Percentiles rank a stretch among this genome's conserved stretches.
phyloP scores from a whole-genome alignment of 2,113 vertebrate genomes.

The Gila orcuttii region DNA sequence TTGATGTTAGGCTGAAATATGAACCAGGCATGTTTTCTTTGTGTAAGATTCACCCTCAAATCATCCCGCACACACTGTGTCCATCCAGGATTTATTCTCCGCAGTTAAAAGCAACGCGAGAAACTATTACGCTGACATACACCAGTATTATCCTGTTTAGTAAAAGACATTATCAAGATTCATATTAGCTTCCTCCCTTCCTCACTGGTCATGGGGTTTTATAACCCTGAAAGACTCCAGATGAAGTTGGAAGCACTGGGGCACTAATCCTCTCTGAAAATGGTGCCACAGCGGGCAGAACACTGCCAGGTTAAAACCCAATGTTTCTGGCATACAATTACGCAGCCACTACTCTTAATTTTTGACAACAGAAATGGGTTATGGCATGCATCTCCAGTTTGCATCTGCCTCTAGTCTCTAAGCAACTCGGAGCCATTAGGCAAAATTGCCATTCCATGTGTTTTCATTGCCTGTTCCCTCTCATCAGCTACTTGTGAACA shows the following conservation, averaged over 20 bases:
- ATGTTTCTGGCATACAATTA: conserved; percentile 33
- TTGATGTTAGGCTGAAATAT: conserved; percentile 11
- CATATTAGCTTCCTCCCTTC: background rate
- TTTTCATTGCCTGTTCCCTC: background rate
- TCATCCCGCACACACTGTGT: background rate
- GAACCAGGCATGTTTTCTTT: background rate
- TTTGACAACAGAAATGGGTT: conserved; percentile 43
- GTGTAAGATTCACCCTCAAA: background rate
- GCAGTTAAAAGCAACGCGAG: background rate
- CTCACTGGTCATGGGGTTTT: conserved; percentile 1
- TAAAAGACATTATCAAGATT: conserved; percentile 25
- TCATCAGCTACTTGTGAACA: conserved; percentile 52
- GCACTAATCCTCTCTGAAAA: conserved; percentile 7
- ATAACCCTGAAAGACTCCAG: background rate
- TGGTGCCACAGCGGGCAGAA: conserved; percentile 17
- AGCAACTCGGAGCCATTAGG: conserved; percentile 55
- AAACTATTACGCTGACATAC: background rate
- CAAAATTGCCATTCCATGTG: conserved; percentile 25
- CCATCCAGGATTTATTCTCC: conserved; percentile 20
- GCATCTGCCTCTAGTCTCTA: conserved; percentile 37
- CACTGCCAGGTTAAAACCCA: conserved; percentile 1
- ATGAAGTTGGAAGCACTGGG: conserved; percentile 8
- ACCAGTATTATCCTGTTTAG: conserved; percentile 8
- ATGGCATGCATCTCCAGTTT: conserved; percentile 41
- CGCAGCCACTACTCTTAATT: background rate